A percentile compares a stretch with the other conserved stretches of the same genome.
Conservation (phyloP, 92 coral and sea anemone species). For the Zoanthus solanderi region DNA sequence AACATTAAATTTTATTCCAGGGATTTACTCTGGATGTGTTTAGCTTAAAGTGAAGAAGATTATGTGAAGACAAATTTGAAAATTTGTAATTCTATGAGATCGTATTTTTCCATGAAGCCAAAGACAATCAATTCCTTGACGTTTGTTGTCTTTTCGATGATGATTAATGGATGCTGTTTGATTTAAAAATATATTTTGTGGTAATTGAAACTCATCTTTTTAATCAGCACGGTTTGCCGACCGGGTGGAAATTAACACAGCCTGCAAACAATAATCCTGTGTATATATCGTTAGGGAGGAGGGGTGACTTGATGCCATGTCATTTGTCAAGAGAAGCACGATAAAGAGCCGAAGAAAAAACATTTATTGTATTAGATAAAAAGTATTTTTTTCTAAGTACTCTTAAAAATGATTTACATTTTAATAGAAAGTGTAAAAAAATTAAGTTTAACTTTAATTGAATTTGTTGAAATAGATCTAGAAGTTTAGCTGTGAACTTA, state of each 20-base stretch:
- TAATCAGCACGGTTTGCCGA: background rate
- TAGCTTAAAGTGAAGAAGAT: background rate
- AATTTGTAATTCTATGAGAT: background rate
- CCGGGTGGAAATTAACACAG: no score
- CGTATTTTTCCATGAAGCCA: slow-evolving; percentile 10
- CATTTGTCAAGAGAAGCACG: slow-evolving; percentile 36
- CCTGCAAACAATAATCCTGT: background rate
- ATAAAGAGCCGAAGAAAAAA: slow-evolving; percentile 62
- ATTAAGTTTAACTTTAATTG: background rate
- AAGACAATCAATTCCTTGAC: background rate
- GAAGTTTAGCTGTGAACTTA: background rate
- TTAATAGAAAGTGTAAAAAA: background rate
- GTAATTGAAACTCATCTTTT: background rate
- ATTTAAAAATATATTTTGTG: background rate
- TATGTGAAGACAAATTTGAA: slow-evolving; percentile 24
- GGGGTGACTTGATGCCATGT: slow-evolving; percentile 64
- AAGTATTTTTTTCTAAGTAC: slow-evolving; percentile 10
- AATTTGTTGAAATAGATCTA: no score
- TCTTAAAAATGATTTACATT: slow-evolving; percentile 28
- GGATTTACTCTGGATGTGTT: slow-evolving; percentile 4
- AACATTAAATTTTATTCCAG: background rate
- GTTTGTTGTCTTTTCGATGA: slow-evolving; percentile 11
- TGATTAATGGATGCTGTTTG: slow-evolving; percentile 10
- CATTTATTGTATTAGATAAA: slow-evolving; percentile 34
- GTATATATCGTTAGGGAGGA: background rate